These are phyloP conservation scores for Eupeodes luniger DNA, from an alignment of 2,888 invertebrate genomes.

Conservation along the genomic window DNA sequence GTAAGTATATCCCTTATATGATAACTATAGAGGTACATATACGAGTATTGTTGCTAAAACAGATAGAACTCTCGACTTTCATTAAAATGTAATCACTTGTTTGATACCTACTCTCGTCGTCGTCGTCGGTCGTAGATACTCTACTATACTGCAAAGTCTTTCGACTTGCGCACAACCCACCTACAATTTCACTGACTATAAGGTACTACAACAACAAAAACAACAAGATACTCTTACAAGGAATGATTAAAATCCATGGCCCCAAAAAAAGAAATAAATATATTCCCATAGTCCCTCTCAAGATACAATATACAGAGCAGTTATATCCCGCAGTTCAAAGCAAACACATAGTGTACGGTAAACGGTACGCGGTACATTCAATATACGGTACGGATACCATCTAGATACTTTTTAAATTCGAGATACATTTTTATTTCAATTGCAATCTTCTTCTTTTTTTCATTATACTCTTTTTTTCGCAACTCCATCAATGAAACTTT, in stretches of 20 bases:
- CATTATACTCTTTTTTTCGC: slow-evolving; percentile 39
- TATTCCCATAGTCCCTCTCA: slow-evolving; percentile 44
- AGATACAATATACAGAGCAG: slow-evolving; percentile 60
- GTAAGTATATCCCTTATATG: slow-evolving; percentile 14
- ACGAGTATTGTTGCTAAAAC: slow-evolving; percentile 14
- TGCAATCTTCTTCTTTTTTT: slow-evolving; percentile 36
- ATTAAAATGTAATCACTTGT: slow-evolving; percentile 68
- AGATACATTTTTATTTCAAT: slow-evolving; percentile 27
- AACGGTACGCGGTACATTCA: slow-evolving; percentile 29
- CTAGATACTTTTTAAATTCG: neutral
- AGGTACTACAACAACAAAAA: slow-evolving; percentile 25
- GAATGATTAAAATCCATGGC: slow-evolving; percentile 68
- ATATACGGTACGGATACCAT: slow-evolving; percentile 33
- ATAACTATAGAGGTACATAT: neutral
- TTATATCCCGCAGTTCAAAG: slow-evolving; percentile 67
- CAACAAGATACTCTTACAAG: slow-evolving; percentile 17
- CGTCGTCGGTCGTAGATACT: no score
- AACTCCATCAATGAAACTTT: neutral
- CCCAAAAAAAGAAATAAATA: slow-evolving; percentile 15
- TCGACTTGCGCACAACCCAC: slow-evolving; percentile 65
- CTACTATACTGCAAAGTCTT: slow-evolving; percentile 58
- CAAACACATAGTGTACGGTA: slow-evolving; percentile 33
- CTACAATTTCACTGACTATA: slow-evolving; percentile 27
- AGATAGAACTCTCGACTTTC: slow-evolving; percentile 24
- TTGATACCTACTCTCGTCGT: slow-evolving; percentile 49